phyloP scores from a whole-genome alignment of 1,140 invertebrate species.

The Capitella teleta region DNA sequence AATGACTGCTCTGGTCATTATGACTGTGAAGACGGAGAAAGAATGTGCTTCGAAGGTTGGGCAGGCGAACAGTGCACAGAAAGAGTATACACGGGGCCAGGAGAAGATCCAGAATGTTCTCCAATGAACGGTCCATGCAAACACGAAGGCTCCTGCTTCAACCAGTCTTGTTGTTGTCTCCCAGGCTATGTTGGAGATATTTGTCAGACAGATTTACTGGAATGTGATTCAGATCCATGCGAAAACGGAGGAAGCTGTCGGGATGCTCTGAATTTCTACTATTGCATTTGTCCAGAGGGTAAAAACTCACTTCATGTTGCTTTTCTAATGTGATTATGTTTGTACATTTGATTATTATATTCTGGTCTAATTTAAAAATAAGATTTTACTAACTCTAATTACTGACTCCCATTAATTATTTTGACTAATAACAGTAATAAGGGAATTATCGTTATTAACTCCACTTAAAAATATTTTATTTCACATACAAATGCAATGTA shows the following conservation, averaged over 20 bases:
- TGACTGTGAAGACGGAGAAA: background rate
- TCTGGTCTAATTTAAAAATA: too few relatives aligned
- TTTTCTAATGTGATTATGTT: too few relatives aligned
- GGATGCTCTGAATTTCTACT: background rate
- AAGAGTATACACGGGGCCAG: background rate
- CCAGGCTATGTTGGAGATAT: background rate
- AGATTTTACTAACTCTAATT: too few relatives aligned
- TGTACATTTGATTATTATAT: too few relatives aligned
- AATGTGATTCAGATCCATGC: background rate
- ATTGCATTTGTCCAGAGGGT: slow-evolving; percentile 1
- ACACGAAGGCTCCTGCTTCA: background rate
- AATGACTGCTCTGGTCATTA: background rate
- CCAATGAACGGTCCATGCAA: background rate
- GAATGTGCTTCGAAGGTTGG: background rate
- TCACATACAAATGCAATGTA: too few relatives aligned
- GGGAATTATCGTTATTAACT: too few relatives aligned
- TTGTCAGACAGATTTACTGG: background rate
- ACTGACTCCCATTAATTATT: too few relatives aligned
- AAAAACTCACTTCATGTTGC: too few relatives aligned
- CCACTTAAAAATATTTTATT: too few relatives aligned
- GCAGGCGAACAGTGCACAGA: background rate
- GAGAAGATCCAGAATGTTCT: slow-evolving; percentile 2
- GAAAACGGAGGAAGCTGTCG: slow-evolving; percentile 1
- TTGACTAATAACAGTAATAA: too few relatives aligned
- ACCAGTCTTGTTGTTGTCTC: slow-evolving; percentile 2